Conservation (phyloP, 2,113 vertebrate genomes). For the Clarias macrocephalus region DNA sequence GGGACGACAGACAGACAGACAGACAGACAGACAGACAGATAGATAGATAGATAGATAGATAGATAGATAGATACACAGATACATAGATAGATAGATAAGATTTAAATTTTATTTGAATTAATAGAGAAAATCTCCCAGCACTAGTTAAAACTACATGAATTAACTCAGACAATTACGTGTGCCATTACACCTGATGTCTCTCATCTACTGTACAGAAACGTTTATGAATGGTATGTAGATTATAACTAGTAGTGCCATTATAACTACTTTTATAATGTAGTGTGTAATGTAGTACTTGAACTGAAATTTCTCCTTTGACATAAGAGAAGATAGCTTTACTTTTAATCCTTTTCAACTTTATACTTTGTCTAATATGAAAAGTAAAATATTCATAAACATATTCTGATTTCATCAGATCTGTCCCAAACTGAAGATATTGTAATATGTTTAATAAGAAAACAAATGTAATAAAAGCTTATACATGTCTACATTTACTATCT, state of each 20-base stretch:
- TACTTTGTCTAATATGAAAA: not conserved
- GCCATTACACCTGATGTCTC: no score
- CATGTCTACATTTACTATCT: not conserved
- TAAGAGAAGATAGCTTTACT: not conserved
- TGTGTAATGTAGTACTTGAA: not conserved
- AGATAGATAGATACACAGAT: no score
- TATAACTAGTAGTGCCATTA: no score
- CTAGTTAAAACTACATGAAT: no score
- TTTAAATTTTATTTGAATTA: no score
- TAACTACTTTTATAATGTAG: no score
- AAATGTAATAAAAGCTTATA: not conserved
- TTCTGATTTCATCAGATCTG: not conserved
- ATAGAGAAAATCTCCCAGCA: no score
- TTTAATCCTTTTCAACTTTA: not conserved
- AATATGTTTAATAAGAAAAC: not conserved
- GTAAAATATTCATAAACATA: no score
- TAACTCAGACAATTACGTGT: no score
- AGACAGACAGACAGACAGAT: not conserved
- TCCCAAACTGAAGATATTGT: not conserved
- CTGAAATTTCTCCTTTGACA: not conserved
- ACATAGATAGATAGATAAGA: not conserved
- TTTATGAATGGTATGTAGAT: no score
- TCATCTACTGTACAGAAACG: no score
- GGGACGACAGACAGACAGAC: no score
- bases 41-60: not conserved